phyloP scores from a whole-genome alignment of 2,888 invertebrate species.

The Stenotaenia linearis region DNA sequence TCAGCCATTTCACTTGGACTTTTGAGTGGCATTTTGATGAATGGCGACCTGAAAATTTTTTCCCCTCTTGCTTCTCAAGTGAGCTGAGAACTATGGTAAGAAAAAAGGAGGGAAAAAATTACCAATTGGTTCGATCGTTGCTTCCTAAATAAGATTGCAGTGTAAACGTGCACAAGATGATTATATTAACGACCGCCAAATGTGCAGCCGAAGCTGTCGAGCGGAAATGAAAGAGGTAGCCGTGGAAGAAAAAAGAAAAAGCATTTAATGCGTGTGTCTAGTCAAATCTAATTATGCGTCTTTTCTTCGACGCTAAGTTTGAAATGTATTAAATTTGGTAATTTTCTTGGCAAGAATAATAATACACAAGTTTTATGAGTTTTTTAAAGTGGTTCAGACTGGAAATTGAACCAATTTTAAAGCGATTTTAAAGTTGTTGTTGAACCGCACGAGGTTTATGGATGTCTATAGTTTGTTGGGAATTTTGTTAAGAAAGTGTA shows the following conservation, averaged over 20 bases:
- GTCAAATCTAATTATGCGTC: neutral
- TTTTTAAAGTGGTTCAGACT: neutral
- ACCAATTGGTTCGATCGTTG: constrained; percentile 4
- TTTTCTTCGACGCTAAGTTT: neutral
- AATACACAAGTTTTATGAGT: neutral
- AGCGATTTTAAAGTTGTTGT: no score
- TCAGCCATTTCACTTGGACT: neutral
- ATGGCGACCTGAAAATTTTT: neutral
- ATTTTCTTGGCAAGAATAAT: neutral
- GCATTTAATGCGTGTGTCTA: neutral
- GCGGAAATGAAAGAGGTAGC: neutral
- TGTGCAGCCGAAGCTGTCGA: neutral
- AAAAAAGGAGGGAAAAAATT: neutral
- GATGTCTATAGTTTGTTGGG: no score
- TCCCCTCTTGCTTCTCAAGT: neutral
- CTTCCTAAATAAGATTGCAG: constrained; percentile 9
- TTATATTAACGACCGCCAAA: neutral
- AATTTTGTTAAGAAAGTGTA: no score
- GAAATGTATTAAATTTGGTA: neutral
- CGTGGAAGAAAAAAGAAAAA: neutral
- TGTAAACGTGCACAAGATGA: constrained; percentile 1
- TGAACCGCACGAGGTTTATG: no score
- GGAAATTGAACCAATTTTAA: no score
- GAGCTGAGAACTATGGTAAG: neutral
- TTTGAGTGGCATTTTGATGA: constrained; percentile 9